Percentiles rank a stretch among this genome's conserved stretches.
These are phyloP conservation scores for Stigmatopora nigra DNA, from an alignment of 2,113 vertebrate species.

Conservation along the genomic window DNA sequence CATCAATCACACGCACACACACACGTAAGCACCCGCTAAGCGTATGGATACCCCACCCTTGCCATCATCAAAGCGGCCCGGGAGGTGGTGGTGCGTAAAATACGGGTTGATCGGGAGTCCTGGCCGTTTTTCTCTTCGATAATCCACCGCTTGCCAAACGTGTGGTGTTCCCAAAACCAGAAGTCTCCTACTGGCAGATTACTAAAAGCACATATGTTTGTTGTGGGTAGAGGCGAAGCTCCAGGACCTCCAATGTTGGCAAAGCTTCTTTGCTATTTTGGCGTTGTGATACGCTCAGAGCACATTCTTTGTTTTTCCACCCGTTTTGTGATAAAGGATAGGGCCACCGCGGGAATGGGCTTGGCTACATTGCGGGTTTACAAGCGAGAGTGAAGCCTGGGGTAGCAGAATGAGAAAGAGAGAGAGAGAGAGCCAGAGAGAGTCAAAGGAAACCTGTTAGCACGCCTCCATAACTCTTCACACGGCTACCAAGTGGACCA, in stretches of 20 bases:
- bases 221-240: constrained; percentile 11
- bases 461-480: constrained; percentile 59
- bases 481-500: constrained; percentile 51
- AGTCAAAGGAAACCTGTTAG: constrained; percentile 60
- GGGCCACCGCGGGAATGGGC: constrained; percentile 45
- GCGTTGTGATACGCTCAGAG: constrained; percentile 26
- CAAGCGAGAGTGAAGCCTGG: constrained; percentile 54
- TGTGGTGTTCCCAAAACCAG: background rate
- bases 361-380: constrained; percentile 55
- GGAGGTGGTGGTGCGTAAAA: constrained; percentile 44
- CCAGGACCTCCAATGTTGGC: constrained; percentile 6
- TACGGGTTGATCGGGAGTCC: constrained; percentile 40
- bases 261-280: constrained; percentile 19
- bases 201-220: background rate
- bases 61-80: constrained; percentile 44
- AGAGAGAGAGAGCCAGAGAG: constrained; percentile 10
- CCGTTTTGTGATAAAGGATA: constrained; percentile 55
- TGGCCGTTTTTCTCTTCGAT: constrained; percentile 35
- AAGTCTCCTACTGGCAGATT: constrained; percentile 17
- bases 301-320: constrained; percentile 45
- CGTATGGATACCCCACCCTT: constrained; percentile 24
- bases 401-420: constrained; percentile 19
- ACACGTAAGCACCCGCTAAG: constrained; percentile 32
- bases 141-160: constrained; percentile 33
- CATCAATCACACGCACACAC: constrained; percentile 63